Percentiles rank a stretch among this genome's conserved stretches.
Conservation (phyloP, 2,113 vertebrate species). For the Vireo altiloquus region DNA sequence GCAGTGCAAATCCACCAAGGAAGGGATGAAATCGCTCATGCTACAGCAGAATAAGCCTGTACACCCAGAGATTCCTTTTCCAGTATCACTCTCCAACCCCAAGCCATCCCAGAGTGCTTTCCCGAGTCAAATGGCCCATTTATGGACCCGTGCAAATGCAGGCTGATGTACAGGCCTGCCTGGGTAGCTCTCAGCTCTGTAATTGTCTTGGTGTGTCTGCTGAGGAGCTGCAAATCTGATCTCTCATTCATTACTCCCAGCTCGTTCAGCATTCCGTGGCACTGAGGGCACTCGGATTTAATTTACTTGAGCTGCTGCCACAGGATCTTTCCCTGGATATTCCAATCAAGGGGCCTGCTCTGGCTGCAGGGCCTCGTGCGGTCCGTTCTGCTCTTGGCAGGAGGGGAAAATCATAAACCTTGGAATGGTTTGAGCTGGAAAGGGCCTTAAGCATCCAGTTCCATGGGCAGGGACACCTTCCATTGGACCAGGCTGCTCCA, state of each 20-base stretch:
- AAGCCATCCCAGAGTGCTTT: background rate
- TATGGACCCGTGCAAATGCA: background rate
- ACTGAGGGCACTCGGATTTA: fast-evolving
- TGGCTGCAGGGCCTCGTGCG: fast-evolving
- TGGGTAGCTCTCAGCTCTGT: background rate
- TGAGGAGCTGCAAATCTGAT: background rate
- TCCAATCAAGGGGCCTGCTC: fast-evolving
- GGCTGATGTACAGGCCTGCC: background rate
- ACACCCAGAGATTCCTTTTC: background rate
- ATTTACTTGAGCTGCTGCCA: background rate
- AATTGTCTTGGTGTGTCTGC: background rate
- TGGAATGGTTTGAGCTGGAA: background rate
- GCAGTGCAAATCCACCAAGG: background rate
- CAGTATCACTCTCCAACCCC: background rate
- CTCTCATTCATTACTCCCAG: background rate
- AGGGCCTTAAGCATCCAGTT: background rate
- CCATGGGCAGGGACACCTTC: background rate
- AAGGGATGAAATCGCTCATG: background rate
- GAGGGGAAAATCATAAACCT: background rate
- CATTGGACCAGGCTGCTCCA: background rate
- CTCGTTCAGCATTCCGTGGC: background rate
- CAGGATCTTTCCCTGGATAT: background rate
- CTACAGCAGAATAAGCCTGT: background rate
- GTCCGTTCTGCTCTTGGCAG: fast-evolving
- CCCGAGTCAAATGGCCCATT: background rate